Evolutionary conservation across 2,113 vertebrate species (phyloP).

Genomic region (Hemibagrus wyckioides): DNA sequence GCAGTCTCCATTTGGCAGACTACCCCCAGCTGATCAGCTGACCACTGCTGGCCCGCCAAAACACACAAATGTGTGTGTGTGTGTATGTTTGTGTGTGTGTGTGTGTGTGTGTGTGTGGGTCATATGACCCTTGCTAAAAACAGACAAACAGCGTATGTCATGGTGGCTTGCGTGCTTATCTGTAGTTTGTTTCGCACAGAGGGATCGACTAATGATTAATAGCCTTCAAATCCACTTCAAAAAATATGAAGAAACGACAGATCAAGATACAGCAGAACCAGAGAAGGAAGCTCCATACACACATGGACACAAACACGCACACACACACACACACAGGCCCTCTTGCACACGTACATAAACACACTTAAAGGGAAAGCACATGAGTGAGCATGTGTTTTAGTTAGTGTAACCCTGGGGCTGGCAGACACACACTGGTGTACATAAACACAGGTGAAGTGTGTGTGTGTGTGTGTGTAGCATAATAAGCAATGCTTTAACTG

Average conservation of each 20-base stretch:
- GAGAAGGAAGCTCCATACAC: neutral
- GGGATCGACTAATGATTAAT: slow-evolving; percentile 35
- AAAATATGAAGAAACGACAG: neutral
- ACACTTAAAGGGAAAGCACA: slow-evolving; percentile 16
- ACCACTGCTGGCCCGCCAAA: slow-evolving; percentile 1
- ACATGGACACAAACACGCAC: slow-evolving; percentile 1
- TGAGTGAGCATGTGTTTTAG: slow-evolving; percentile 41
- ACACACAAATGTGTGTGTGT: neutral
- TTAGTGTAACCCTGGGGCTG: slow-evolving; percentile 15
- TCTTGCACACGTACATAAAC: neutral
- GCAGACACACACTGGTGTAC: slow-evolving; percentile 23
- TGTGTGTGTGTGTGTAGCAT: slow-evolving; percentile 28
- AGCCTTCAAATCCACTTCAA: slow-evolving; percentile 24
- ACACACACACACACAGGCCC: neutral
- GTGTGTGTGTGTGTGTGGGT: neutral
- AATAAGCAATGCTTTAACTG: neutral
- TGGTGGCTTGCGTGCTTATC: neutral
- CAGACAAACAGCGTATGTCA: neutral
- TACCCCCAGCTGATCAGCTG: slow-evolving; percentile 21
- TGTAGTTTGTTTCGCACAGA: neutral
- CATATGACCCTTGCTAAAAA: slow-evolving; percentile 7
- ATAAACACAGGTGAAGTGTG: slow-evolving; percentile 46
- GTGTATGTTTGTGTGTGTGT: neutral
- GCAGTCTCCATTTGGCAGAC: neutral
- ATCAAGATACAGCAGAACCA: neutral